These are phyloP conservation scores for Malurus leucopterus DNA, from an alignment of 2,797 vertebrate species.

Conservation along the genomic window DNA sequence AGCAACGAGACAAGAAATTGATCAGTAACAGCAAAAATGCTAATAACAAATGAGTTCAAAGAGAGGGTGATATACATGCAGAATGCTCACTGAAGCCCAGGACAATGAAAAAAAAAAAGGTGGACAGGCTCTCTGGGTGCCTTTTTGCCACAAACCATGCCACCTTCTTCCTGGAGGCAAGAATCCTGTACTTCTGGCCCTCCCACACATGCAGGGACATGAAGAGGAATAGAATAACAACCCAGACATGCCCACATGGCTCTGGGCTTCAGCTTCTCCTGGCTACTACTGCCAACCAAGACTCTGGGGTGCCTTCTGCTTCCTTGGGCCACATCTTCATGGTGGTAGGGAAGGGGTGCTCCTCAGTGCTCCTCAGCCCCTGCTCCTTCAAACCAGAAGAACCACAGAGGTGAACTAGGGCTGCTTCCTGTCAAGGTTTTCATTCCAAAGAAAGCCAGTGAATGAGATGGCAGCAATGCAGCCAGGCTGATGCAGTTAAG, in stretches of 20 bases:
- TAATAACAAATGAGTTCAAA: not conserved
- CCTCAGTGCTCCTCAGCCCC: not conserved
- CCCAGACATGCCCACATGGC: rapidly evolving
- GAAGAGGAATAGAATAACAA: too few species aligned
- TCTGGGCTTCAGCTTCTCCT: rapidly evolving
- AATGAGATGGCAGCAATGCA: rapidly evolving
- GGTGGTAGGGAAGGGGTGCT: not conserved
- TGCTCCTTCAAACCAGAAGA: not conserved
- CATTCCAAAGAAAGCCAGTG: not conserved
- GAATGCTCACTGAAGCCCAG: not conserved
- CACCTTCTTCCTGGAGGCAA: not conserved
- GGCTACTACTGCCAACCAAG: not conserved
- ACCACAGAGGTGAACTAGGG: rapidly evolving
- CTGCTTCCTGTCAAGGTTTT: not conserved
- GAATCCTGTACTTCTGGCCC: not conserved
- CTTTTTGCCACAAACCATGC: not conserved
- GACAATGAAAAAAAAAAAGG: not conserved
- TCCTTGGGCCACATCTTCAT: not conserved
- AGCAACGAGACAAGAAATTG: not conserved
- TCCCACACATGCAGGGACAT: rapidly evolving
- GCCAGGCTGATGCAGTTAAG: rapidly evolving
- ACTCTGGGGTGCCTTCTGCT: too few species aligned
- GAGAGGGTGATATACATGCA: not conserved
- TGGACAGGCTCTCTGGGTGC: too few species aligned
- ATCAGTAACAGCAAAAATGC: not conserved